Evolutionary conservation across 2,113 vertebrate species (phyloP).

Genomic region (Elaphurus davidianus): DNA sequence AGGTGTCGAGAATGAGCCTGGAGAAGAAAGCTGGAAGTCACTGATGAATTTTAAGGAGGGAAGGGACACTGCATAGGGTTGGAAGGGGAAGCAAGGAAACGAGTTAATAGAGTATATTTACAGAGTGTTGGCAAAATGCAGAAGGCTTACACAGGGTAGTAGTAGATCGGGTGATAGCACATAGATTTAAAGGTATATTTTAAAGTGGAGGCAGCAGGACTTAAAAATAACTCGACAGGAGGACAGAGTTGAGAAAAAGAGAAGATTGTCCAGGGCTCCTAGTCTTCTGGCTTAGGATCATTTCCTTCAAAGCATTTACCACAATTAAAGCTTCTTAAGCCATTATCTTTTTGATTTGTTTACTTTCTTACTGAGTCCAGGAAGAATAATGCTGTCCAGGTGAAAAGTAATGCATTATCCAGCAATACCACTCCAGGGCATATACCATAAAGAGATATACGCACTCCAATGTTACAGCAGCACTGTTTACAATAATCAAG

Average conservation of each 20-base stretch:
- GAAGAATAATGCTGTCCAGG: neutral
- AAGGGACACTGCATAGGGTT: no score
- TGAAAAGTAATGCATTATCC: neutral
- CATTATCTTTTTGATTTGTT: neutral
- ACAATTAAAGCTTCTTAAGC: neutral
- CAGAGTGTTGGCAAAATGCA: no score
- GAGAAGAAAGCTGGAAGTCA: neutral
- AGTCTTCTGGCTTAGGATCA: neutral
- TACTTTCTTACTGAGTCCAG: neutral
- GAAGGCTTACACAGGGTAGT: neutral
- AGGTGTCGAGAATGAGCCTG: neutral
- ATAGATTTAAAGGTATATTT: neutral
- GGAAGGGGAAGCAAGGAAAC: neutral
- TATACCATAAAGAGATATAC: neutral
- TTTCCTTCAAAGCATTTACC: neutral
- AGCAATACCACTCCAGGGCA: neutral
- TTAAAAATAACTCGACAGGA: neutral
- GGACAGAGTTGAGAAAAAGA: neutral
- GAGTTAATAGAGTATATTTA: neutral
- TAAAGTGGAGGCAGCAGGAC: neutral
- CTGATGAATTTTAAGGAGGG: neutral
- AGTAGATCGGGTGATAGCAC: neutral
- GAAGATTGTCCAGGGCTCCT: neutral
- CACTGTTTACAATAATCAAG: neutral
- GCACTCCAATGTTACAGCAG: neutral